Evolutionary conservation across 2,888 invertebrate species (phyloP), one percentile per base, ranked within the genome.

Genomic region (Limnephilus lunatus): DNA sequence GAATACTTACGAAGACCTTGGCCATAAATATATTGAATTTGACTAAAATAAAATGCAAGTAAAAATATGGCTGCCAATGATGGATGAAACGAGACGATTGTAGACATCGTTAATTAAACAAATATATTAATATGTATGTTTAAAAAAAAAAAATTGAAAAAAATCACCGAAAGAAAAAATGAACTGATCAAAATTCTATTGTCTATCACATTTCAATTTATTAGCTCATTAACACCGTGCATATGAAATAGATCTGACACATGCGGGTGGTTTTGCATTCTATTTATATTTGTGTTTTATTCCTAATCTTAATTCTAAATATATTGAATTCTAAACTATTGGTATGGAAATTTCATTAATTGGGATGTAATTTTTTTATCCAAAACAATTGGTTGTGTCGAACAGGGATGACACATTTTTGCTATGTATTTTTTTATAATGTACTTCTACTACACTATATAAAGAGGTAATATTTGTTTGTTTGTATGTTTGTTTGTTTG

Each of bases 1-100:
- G 0, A 31, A 19, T 44, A 86, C 86, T 86, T 48, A 86, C 86
- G 86, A n/a, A 86, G 44, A 11, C 44, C 48, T 44, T 86, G 44
- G 5, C 86, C 86, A 44, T 86, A 14, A 12, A 44, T 39, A 86
- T 1, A 11, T 25, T 30, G 86, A 86, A 48, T 14, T 44, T 48
- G 12, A 30, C 86, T 44, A 19, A 9, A 86, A 39, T 25, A 86
- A 86, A 86, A 2, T 3, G 32, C 35, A 25, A 86, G 3, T 30
- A 86, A 44, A 86, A 86, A 14, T 44, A 86, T 44, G 19, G 12
- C 68, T n/a, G 68, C n/a, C 25, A 68, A n/a, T 68, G n/a, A 68
- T 25, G 25, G n/a, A 9, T 11, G 68, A n/a, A 68, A 25, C 7
- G n/a, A n/a, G 7, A 68, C 2, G 9, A 68, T 9, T n/a, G 9